Evolutionary conservation across 2,888 invertebrate genomes (phyloP).

Genomic region (Pecten maximus): DNA sequence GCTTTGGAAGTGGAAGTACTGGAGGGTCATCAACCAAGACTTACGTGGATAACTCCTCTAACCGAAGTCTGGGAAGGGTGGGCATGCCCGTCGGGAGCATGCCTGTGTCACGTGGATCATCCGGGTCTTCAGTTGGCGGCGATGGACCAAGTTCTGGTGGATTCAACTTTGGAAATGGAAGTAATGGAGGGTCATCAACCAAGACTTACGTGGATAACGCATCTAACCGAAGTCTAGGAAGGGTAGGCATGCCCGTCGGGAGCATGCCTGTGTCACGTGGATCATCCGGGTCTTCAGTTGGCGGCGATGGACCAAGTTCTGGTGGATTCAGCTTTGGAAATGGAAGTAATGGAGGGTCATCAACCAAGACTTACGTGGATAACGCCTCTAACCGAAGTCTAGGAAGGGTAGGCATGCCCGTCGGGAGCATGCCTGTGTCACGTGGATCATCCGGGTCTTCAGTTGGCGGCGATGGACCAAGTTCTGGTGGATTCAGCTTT

Average conservation of each 20-base stretch:
- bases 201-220: conserved; percentile 57
- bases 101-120: conserved; percentile 43
- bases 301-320: background rate
- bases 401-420: conserved; percentile 56
- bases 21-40: conserved; percentile 12
- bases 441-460: background rate
- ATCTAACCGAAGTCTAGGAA: conserved; percentile 51
- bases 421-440: conserved; percentile 53
- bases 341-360: no score
- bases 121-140: background rate
- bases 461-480: background rate
- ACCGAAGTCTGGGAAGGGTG: conserved; percentile 51
- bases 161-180: background rate
- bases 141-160: background rate
- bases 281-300: background rate
- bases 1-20: background rate
- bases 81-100: conserved; percentile 53
- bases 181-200: background rate
- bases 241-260: conserved; percentile 57
- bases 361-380: conserved; percentile 51
- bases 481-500: background rate
- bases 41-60: conserved; percentile 54
- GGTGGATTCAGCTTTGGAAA: background rate
- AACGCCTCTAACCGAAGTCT: conserved; percentile 54
- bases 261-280: conserved; percentile 49